Conservation (phyloP, 2,797 vertebrate genomes). For the Morus bassanus region DNA sequence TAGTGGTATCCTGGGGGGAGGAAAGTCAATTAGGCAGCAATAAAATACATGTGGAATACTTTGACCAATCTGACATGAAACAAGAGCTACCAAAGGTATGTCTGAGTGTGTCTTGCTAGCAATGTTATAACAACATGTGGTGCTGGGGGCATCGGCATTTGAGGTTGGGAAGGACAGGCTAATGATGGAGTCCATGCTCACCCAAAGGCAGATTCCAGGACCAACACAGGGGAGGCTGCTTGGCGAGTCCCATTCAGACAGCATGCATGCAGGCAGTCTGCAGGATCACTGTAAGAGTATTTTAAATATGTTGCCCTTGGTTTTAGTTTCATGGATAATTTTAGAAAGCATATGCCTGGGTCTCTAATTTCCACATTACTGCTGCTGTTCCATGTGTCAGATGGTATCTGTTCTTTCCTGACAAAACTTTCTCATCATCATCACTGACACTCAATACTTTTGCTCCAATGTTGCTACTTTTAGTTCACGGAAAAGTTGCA, state of each 20-base stretch:
- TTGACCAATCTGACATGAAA: not conserved
- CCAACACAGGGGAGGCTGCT: not conserved
- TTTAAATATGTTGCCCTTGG: slow-evolving; percentile 60
- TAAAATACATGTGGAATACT: not conserved
- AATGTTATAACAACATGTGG: not conserved
- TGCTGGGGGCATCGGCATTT: not conserved
- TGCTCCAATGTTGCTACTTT: slow-evolving; percentile 33
- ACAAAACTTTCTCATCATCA: slow-evolving; percentile 39
- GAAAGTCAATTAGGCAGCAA: slow-evolving; percentile 22
- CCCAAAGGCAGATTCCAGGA: not conserved
- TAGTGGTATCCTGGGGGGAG: not conserved
- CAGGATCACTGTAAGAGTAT: slow-evolving; percentile 10
- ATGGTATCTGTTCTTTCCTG: slow-evolving; percentile 31
- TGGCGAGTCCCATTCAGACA: not conserved
- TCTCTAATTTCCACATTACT: slow-evolving; percentile 63
- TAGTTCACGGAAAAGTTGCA: slow-evolving; percentile 8
- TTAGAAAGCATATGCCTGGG: slow-evolving; percentile 67
- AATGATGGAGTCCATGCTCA: not conserved
- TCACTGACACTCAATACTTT: slow-evolving; percentile 39
- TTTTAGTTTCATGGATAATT: slow-evolving; percentile 69
- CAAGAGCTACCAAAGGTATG: not conserved
- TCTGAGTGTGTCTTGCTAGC: not conserved
- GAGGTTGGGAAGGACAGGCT: not conserved
- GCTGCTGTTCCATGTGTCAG: slow-evolving; percentile 56
- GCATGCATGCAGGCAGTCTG: not conserved